These are phyloP conservation scores for Picathartes gymnocephalus DNA, from an alignment of 2,113 vertebrate genomes.

Conservation along the genomic window DNA sequence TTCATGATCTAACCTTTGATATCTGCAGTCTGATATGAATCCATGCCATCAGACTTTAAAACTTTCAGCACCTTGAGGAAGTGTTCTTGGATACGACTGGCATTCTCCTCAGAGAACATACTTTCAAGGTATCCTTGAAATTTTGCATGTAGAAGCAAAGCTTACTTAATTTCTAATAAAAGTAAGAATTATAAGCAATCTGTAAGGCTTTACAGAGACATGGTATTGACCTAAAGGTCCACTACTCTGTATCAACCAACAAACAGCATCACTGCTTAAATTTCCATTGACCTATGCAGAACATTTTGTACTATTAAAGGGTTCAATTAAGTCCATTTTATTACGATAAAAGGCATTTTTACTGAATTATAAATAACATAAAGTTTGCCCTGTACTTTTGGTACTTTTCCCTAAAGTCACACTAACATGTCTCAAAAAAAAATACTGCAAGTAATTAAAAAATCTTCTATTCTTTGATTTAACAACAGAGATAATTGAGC, in stretches of 20 bases:
- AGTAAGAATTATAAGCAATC: neutral
- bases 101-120: neutral
- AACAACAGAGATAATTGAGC: conserved; percentile 45
- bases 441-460: conserved; percentile 34
- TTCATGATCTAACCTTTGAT: conserved; percentile 3
- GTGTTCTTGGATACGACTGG: neutral
- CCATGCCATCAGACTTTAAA: neutral
- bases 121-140: neutral
- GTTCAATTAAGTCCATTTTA: conserved; percentile 20
- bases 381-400: conserved; percentile 26
- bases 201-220: neutral
- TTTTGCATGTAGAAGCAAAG: neutral
- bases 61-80: neutral
- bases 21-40: neutral
- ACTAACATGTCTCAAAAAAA: neutral
- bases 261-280: neutral
- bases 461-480: conserved; percentile 24
- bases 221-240: neutral
- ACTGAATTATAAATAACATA: neutral
- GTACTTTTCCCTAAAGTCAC: conserved; percentile 31
- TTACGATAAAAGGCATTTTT: conserved; percentile 28
- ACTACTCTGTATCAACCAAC: neutral
- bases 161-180: neutral
- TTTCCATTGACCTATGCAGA: neutral
- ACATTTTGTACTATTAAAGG: neutral